A percentile compares a stretch with the other conserved stretches of the same genome.
Conservation (phyloP, 2,888 invertebrate species). For the Alcis repandata region DNA sequence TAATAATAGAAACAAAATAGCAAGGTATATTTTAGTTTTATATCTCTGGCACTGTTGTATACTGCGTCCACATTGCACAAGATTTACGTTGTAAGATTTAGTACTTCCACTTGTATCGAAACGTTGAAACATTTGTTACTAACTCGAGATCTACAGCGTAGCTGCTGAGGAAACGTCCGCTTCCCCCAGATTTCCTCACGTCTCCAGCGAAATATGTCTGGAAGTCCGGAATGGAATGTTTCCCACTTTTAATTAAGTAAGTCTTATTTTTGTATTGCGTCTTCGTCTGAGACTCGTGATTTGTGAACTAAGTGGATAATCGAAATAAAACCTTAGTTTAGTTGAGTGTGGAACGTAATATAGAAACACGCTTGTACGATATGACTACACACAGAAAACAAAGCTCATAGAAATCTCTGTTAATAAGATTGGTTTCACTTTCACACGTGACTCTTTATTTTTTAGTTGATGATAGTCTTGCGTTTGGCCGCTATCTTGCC, state of each 20-base stretch:
- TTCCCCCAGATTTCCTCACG: slow-evolving; percentile 57
- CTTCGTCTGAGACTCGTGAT: background rate
- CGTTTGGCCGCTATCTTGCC: too few relatives aligned
- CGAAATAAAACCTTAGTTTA: too few relatives aligned
- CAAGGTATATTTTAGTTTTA: background rate
- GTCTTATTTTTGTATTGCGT: slow-evolving; percentile 61
- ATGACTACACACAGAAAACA: too few relatives aligned
- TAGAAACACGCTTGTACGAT: too few relatives aligned
- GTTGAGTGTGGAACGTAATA: too few relatives aligned
- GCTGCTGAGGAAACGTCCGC: slow-evolving; percentile 56
- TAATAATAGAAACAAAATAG: background rate
- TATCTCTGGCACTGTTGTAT: slow-evolving; percentile 25
- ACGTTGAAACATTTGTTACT: slow-evolving; percentile 76
- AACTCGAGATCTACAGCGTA: slow-evolving; percentile 65
- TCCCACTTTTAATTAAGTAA: slow-evolving; percentile 69
- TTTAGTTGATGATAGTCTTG: too few relatives aligned
- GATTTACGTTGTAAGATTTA: slow-evolving; percentile 76
- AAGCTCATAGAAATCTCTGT: too few relatives aligned
- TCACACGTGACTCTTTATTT: too few relatives aligned
- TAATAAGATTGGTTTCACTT: too few relatives aligned
- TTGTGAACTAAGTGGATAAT: too few relatives aligned
- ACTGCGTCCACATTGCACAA: slow-evolving; percentile 55
- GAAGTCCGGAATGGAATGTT: slow-evolving; percentile 55
- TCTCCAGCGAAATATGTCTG: slow-evolving; percentile 55
- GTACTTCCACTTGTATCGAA: slow-evolving; percentile 77